phyloP scores from a whole-genome alignment of 2,113 vertebrate species.

The Prunella fulvescens region DNA sequence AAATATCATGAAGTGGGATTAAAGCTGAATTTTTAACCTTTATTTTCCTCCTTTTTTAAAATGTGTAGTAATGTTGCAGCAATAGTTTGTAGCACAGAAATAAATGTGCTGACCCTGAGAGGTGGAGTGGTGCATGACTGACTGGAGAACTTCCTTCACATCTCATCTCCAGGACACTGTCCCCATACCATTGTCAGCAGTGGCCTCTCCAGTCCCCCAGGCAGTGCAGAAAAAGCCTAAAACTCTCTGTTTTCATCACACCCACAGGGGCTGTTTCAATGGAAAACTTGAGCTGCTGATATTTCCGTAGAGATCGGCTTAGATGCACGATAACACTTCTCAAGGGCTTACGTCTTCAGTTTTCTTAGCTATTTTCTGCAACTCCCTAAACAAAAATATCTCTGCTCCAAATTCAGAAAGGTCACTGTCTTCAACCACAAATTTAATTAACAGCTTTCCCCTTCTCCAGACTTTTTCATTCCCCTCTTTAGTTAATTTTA shows the following conservation, averaged over 20 bases:
- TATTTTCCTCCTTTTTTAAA: not conserved
- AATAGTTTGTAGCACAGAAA: not conserved
- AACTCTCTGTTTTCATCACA: not conserved
- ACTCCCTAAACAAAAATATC: constrained; percentile 6
- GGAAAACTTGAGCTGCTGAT: not conserved
- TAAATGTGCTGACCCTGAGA: not conserved
- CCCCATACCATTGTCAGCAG: not conserved
- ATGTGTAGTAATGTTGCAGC: not conserved
- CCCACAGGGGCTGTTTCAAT: not conserved
- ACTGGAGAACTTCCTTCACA: not conserved
- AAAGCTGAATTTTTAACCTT: not conserved
- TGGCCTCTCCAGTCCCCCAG: not conserved
- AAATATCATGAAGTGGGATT: not conserved
- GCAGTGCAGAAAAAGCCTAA: not conserved
- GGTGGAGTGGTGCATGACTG: not conserved
- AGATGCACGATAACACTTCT: not conserved
- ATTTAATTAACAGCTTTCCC: constrained; percentile 3
- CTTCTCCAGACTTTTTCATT: not conserved
- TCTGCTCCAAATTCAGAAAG: not conserved
- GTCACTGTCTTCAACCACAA: not conserved
- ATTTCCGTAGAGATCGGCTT: not conserved
- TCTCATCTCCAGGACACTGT: not conserved
- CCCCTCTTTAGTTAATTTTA: not conserved
- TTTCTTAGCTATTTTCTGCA: constrained; percentile 31
- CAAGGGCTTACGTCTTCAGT: not conserved